phyloP scores from a whole-genome alignment of 2,113 vertebrate species.

The Natator depressus region DNA sequence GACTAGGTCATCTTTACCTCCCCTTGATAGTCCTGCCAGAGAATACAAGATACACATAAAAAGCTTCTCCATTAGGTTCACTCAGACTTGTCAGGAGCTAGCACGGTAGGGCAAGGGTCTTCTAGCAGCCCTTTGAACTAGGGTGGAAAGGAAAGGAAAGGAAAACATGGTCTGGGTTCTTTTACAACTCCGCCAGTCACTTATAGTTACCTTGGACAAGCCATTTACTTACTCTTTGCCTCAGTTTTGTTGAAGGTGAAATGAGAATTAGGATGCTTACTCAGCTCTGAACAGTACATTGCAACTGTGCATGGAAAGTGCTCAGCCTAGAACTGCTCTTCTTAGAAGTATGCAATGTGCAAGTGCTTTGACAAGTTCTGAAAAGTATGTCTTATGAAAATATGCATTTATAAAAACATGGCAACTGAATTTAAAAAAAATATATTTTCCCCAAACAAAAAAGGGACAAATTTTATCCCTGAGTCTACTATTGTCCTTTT shows the following conservation, averaged over 20 bases:
- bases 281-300: background rate
- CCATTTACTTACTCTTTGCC: background rate
- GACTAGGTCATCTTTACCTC: background rate
- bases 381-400: background rate
- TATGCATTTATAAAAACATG: background rate
- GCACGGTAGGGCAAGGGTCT: background rate
- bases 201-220: background rate
- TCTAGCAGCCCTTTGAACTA: background rate
- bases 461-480: background rate
- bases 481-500: background rate
- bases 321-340: background rate
- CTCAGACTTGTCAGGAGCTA: background rate
- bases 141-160: background rate
- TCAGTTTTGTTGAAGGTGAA: background rate
- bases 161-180: background rate
- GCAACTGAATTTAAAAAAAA: background rate
- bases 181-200: background rate
- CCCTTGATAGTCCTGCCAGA: background rate
- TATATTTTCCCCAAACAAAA: background rate
- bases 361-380: background rate
- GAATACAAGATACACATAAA: background rate
- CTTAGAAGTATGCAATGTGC: background rate
- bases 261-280: conserved; percentile 1
- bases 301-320: background rate
- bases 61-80: background rate